These are phyloP conservation scores for Orthosia gothica DNA, from an alignment of 2,888 invertebrate species.

Conservation along the genomic window DNA sequence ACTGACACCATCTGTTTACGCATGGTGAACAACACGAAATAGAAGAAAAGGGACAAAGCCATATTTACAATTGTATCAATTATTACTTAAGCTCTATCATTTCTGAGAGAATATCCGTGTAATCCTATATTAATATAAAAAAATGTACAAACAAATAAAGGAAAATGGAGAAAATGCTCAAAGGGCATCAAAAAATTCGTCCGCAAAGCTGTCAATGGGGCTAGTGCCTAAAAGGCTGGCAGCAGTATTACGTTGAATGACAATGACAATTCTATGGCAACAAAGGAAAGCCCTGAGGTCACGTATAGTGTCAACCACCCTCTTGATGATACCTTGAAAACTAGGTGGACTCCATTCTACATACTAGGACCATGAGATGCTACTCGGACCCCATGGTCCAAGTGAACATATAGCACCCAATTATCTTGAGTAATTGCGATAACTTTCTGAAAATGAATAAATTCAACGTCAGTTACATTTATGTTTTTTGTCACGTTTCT, in stretches of 20 bases:
- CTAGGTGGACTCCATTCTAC: no score
- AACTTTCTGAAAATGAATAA: background rate
- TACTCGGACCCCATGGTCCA: no score
- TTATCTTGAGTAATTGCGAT: no score
- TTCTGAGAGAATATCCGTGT: no score
- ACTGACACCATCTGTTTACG: constrained; percentile 17
- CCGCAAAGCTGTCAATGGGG: background rate
- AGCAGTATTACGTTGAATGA: background rate
- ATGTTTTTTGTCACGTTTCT: no score
- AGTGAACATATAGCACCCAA: no score
- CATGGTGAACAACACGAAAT: constrained; percentile 2
- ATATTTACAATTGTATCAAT: background rate
- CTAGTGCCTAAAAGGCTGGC: background rate
- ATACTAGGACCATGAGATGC: no score
- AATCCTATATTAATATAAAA: no score
- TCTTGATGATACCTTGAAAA: no score
- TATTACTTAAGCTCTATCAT: background rate
- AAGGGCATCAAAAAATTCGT: background rate
- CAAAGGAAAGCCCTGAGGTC: no score
- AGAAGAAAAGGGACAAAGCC: background rate
- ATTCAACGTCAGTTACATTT: background rate
- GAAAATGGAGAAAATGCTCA: background rate
- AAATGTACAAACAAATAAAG: background rate
- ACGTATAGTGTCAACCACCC: no score
- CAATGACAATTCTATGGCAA: background rate